phyloP scores from a whole-genome alignment of 1,140 invertebrate genomes.

The Drosophila chauvacae region DNA sequence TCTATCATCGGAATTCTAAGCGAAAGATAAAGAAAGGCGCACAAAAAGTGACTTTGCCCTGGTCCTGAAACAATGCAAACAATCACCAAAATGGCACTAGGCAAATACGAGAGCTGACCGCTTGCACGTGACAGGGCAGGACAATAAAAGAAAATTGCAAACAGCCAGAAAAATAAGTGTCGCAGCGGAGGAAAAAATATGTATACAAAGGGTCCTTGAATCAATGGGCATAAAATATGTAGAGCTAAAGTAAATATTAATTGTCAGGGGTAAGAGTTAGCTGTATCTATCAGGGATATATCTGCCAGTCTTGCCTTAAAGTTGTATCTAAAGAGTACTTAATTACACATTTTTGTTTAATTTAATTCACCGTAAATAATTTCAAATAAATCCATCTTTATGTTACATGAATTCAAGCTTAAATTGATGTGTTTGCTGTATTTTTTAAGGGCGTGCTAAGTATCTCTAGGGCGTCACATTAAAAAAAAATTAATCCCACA shows the following conservation, averaged over 20 bases:
- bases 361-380: slow-evolving; percentile 2
- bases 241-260: slow-evolving; percentile 12
- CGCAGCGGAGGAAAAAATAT: slow-evolving; percentile 24
- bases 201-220: slow-evolving; percentile 4
- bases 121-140: slow-evolving; percentile 64
- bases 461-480: background rate
- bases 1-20: slow-evolving; percentile 43
- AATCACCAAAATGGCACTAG: slow-evolving; percentile 71
- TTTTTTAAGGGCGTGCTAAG: background rate
- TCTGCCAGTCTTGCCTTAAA: too few relatives aligned
- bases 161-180: slow-evolving; percentile 25
- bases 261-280: background rate
- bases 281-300: background rate
- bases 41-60: slow-evolving; percentile 44
- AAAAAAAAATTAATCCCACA: slow-evolving; percentile 6
- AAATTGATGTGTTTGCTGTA: background rate
- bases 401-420: background rate
- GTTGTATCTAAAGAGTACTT: background rate
- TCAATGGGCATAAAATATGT: slow-evolving; percentile 13
- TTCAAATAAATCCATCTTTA: background rate
- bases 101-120: slow-evolving; percentile 60
- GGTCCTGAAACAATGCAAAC: slow-evolving; percentile 64
- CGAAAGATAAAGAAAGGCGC: slow-evolving; percentile 27
- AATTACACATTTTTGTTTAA: background rate
- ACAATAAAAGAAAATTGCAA: slow-evolving; percentile 37